Evolutionary conservation across 37 sponge, comb jelly and placozoan species (phyloP), one percentile per base, ranked within the genome.

Genomic region (Halichondria panicea): DNA sequence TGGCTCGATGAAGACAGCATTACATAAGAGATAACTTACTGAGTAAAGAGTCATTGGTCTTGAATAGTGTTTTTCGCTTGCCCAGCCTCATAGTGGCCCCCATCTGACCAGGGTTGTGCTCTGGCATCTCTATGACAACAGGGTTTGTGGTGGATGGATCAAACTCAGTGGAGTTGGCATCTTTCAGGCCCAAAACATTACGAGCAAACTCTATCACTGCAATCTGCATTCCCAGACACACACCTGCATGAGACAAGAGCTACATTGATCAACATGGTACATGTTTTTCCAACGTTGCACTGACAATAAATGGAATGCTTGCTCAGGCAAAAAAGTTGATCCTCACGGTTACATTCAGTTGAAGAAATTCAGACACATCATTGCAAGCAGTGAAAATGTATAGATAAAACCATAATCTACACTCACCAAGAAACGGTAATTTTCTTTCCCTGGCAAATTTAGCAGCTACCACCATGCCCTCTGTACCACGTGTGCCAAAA

Each of bases 21-120:
- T 24, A 42, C 42, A 33, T 1, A n/a, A n/a, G n/a, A n/a, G n/a
- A 9, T 40, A 8, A 81, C 93, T 72, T 63, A 92, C 92, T 69
- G 31, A 88, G 69, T 22, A 82, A 43, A 37, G 81, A 77, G 52
- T 81, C 83, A 44, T 85, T 75, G 21, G 44, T 41, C 44, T 45
- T 85, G 87, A 97, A 97, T 52, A 91, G 31, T 8, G 95, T 94
- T 27, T 34, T 81, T 35, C 98, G 77, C 78, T 84, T 81, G 44
- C 98, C 98, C 38, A 97, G 84, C 40, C 95, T 81, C 98, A 97
- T 97, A 50, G 98, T 96, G 25, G 89, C 98, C 21, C 98, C 98
- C 78, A 94, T 84, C 40, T 94, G 69, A 1, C 92, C 95, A 40
- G 89, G 87, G 71, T 91, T 91, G 90, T 91, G 95, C 63, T 97